Evolutionary conservation across 2,797 vertebrate genomes (phyloP), one percentile per base, ranked within the genome.

Genomic region (Podarcis lilfordi): DNA sequence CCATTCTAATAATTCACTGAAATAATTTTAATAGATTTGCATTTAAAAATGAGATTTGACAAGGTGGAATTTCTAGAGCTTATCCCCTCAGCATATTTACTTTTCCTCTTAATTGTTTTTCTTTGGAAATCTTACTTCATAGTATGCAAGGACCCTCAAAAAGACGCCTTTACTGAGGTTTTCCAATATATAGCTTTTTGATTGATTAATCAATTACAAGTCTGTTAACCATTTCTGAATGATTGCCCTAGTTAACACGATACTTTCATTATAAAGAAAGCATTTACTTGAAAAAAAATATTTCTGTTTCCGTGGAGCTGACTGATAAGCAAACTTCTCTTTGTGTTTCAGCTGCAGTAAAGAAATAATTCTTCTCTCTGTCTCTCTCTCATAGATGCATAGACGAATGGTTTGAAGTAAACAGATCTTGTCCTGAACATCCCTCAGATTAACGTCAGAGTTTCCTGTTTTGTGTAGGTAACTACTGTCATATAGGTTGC

Each of bases 371-470:
- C 74, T 93, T 75, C 80, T 85, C 86, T 91, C 94, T 89, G 95
- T 94, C 91, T 77, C 6, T 55, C 15, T 93, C 66, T 72, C 92
- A 82, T 95, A 99, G 98, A 90, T 99, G 98, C 95, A 99, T 99
- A 95, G 98, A 99, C 84, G 98, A 98, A 96, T 99, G 98, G 98
- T 99, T 99, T 96, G 98, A 99, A 96, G 98, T 99, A 94, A 99
- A 99, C 96, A 97, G 98, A 96, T 99, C 98, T 80, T 99, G 98
- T 95, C 98, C 98, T 80, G 98, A 99, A 94, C 98, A 99, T 96
- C 98, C 98, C 85, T 98, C 98, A 91, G 98, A 99, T 96, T 99
- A 98, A 98, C 95, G 93, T 85, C 75, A 91, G 89, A 94, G 82
- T 91, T 90, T 95, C 92, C 92, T 95, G 88, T 89, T 96, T 83